Evolutionary conservation across 2,888 invertebrate genomes (phyloP).

Genomic region (Electrophaes corylata): DNA sequence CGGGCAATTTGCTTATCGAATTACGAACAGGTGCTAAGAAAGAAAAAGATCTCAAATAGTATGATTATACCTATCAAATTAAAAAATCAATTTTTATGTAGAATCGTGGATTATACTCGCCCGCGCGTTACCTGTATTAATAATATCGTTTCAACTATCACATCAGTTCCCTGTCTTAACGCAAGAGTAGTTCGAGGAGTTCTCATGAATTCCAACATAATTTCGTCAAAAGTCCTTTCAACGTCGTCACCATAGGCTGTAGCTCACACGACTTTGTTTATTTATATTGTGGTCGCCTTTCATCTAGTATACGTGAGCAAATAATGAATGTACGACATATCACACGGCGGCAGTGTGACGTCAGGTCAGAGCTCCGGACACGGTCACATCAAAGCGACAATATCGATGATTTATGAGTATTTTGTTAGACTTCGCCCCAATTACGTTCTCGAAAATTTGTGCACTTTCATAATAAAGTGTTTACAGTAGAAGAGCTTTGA

Average conservation of each 20-base stretch:
- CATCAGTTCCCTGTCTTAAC: slow-evolving; percentile 5
- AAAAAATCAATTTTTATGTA: too few species aligned
- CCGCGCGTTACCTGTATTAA: slow-evolving; percentile 1
- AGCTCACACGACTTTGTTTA: slow-evolving; percentile 76
- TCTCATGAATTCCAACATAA: slow-evolving; percentile 71
- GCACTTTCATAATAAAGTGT: slow-evolving; percentile 75
- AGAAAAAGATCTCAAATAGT: too few species aligned
- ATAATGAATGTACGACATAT: slow-evolving; percentile 81
- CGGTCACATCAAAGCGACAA: slow-evolving; percentile 76
- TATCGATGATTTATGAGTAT: slow-evolving; percentile 77
- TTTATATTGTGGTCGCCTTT: slow-evolving; percentile 80
- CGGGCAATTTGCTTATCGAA: too few species aligned
- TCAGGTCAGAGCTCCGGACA: slow-evolving; percentile 65
- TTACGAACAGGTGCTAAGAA: too few species aligned
- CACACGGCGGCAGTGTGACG: slow-evolving; percentile 65
- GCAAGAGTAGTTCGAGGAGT: slow-evolving; percentile 34
- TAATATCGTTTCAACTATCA: slow-evolving; percentile 10
- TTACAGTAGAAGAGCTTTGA: slow-evolving; percentile 71
- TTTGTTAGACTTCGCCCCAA: slow-evolving; percentile 75
- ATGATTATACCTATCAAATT: too few species aligned
- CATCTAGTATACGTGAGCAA: slow-evolving; percentile 81
- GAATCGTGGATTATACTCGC: not conserved
- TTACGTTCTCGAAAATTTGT: slow-evolving; percentile 77
- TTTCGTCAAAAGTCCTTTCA: slow-evolving; percentile 67
- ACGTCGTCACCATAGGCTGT: slow-evolving; percentile 63